These are phyloP conservation scores for Gymnobelideus leadbeateri DNA, from an alignment of 2,113 vertebrate genomes.

Conservation along the genomic window DNA sequence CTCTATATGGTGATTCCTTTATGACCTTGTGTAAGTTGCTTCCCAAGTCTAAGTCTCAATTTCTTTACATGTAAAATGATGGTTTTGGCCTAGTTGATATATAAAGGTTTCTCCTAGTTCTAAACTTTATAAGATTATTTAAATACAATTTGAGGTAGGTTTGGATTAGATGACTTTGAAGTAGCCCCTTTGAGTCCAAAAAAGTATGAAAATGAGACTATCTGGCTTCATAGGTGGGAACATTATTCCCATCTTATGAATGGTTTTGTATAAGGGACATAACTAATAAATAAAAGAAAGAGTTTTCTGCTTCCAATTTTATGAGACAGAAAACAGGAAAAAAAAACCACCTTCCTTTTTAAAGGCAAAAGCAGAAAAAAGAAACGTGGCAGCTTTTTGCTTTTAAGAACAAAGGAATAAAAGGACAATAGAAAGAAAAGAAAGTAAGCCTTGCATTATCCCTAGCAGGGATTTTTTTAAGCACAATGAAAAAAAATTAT, in stretches of 20 bases:
- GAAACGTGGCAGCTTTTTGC: neutral
- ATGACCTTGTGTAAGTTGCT: neutral
- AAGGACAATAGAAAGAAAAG: neutral
- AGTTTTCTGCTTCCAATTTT: slow-evolving; percentile 25
- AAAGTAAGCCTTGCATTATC: slow-evolving; percentile 22
- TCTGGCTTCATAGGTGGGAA: slow-evolving; percentile 30
- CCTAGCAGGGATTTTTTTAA: slow-evolving; percentile 18
- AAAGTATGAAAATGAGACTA: slow-evolving; percentile 29
- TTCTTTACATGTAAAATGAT: neutral
- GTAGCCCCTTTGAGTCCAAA: slow-evolving; percentile 7
- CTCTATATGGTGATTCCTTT: neutral
- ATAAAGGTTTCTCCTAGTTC: neutral
- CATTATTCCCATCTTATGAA: slow-evolving; percentile 16
- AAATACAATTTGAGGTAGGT: neutral
- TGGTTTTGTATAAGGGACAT: slow-evolving; percentile 46
- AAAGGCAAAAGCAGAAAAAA: slow-evolving; percentile 34
- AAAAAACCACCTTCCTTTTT: slow-evolving; percentile 37
- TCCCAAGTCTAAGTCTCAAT: neutral
- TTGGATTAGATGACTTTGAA: neutral
- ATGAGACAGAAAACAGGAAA: neutral
- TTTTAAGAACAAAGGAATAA: slow-evolving; percentile 54
- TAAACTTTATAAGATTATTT: neutral
- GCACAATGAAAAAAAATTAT: neutral
- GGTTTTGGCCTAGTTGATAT: neutral
- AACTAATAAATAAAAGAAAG: slow-evolving; percentile 14